These are phyloP conservation scores for Sitta europaea DNA, from an alignment of 2,113 vertebrate genomes.

Conservation along the genomic window DNA sequence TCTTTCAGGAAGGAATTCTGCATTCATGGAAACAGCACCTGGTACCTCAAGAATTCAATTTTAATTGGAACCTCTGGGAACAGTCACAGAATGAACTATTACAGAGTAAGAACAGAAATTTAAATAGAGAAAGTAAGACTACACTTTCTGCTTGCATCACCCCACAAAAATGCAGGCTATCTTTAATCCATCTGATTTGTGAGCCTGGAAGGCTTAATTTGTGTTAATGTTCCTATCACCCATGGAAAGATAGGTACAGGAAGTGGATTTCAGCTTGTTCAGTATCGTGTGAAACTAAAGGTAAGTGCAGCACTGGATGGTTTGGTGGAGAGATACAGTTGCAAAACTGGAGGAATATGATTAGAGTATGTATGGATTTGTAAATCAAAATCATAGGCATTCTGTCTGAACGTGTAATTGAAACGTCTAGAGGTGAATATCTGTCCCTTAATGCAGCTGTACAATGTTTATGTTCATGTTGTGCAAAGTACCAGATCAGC, in stretches of 20 bases:
- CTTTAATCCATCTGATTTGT: not conserved
- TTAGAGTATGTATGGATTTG: not conserved
- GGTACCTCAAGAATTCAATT: not conserved
- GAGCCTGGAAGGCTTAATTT: not conserved
- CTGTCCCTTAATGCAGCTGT: not conserved
- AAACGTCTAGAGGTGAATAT: not conserved
- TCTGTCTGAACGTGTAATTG: not conserved
- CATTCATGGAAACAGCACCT: not conserved
- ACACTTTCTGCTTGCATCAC: not conserved
- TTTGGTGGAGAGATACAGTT: not conserved
- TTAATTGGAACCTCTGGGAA: constrained; percentile 18
- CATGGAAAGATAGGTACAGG: not conserved
- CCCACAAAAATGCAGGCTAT: not conserved
- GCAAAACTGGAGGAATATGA: not conserved
- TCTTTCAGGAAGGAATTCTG: not conserved
- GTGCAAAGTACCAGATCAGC: not conserved
- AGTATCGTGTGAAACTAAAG: not conserved
- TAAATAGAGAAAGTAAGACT: not conserved
- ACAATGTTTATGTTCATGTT: not conserved
- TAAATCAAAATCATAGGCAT: not conserved
- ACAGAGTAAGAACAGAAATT: not conserved
- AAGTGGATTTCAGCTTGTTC: not conserved
- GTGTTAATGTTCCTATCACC: not conserved
- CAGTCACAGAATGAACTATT: not conserved
- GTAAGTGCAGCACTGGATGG: not conserved